Base-by-base conservation (phyloP, 2,797 vertebrate genomes). In the Esox masquinongy region DNA sequence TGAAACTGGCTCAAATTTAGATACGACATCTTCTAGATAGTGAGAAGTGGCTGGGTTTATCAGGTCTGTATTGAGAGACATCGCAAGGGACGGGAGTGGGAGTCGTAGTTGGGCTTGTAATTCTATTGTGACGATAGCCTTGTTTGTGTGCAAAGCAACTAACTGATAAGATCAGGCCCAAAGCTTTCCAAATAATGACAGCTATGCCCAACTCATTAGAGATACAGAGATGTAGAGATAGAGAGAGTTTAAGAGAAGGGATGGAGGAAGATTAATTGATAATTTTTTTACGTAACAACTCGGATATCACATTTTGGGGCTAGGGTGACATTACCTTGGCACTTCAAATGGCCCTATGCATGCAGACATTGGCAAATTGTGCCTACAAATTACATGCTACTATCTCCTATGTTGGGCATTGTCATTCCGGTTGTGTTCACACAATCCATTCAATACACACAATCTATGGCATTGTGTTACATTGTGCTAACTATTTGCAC, bases 401-500 rank as follows among this genome's bases (percentile, higher is more conserved):
- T 3, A 39, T 47, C n/a, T 49, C 36, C 19, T 49, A 5, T 49
- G 11, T 17, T 43, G 22, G 8, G 59, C 22, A 56, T 4, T 22
- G 17, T n/a, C 6, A 61, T 24, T 22, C n/a, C 15, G 4, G n/a
- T 24, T 56, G 51, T 56, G 51, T 61, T 11, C 59, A 22, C 24
- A 61, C 8, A 61, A 9, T 61, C 59, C 59, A 59, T 67, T 80
- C 74, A 77, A 83, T 79, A 81, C 75, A 78, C 81, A 84, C 68
- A 51, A 75, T 68, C 56, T 39, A 51, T 22, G 63, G 59, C 11
- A 15, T 74, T 74, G 16, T n/a, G 66, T 74, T 69, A 80, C 76
- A 74, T 78, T 49, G 56, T 78, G 81, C 17, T n/a, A 68, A 59
- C 75, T 81, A 79, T 91, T 92, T 88, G 76, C 86, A 90, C 78